Base-by-base conservation (phyloP, 2,888 invertebrate genomes). In the Rhopalosiphum nymphaeae region DNA sequence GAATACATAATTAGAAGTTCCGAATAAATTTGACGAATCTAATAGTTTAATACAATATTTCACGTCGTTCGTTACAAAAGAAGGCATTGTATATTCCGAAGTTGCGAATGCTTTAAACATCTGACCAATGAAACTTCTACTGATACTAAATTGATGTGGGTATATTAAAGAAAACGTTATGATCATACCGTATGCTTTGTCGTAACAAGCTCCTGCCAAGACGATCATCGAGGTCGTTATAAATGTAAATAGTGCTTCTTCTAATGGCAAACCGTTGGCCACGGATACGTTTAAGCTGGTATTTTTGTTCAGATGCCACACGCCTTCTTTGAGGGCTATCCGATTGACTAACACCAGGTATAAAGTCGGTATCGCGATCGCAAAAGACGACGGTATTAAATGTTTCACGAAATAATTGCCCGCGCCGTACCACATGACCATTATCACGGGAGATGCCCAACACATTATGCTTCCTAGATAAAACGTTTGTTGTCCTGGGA, bases 391-490 rank as follows among this genome's bases (percentile, higher is more conserved):
- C 25, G 90, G 26, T 29, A 57, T 61, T 44, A 90, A 26, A 26
- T 90, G 44, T 1, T 90, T 90, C 4, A 90, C n/a, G 26, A 90
- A 90, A 44, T 42, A 90, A 16, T 90, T 90, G 13, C 90, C 90
- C 3, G 29, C 56, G 5, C 90, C 90, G 61, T 90, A 90, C 90
- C 90, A 90, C 44, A 90, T 26, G 36, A 42, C 3, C 25, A 90
- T 67, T 29, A 90, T 90, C 25, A 29, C 46, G 4, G 90, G 90
- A n/a, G 26, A 44, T 26, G 61, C 25, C 90, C 90, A 90, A 56
- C 61, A 90, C 44, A 90, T 13, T 90, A 67, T 25, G 7, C 90
- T 61, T 11, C 90, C 90, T 29, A 67, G 16, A 9, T 90, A 90
- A 90, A 90, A 90, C 1, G 61, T 90, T 29, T 61, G 11, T 67